These are phyloP conservation scores for Heterotis niloticus DNA, from an alignment of 2,113 vertebrate genomes.

Conservation along the genomic window DNA sequence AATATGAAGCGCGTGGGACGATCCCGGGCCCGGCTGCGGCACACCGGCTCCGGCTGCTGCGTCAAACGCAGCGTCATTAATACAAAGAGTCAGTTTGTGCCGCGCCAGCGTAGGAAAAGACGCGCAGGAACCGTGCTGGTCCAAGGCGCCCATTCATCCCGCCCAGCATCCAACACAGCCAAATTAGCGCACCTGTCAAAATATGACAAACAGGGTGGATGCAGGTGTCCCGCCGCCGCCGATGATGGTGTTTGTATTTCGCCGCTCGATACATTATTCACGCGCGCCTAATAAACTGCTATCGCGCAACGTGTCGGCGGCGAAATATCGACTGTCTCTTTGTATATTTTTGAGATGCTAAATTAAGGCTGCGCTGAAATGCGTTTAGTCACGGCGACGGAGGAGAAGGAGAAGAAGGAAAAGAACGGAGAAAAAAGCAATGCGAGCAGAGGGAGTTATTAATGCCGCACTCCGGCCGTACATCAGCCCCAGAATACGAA, in stretches of 20 bases:
- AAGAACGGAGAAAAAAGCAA: not conserved
- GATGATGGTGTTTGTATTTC: slow-evolving; percentile 47
- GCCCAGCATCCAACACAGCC: not conserved
- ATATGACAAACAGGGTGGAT: slow-evolving; percentile 51
- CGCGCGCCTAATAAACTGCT: slow-evolving; percentile 21
- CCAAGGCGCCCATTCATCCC: not conserved
- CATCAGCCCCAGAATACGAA: not conserved
- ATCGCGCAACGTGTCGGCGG: slow-evolving; percentile 1
- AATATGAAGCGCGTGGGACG: too few species aligned
- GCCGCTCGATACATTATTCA: slow-evolving; percentile 21
- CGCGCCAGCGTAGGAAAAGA: not conserved
- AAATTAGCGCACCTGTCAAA: slow-evolving; percentile 59
- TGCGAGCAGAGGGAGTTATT: not conserved
- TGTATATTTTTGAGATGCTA: slow-evolving; percentile 14
- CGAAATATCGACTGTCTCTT: slow-evolving; percentile 11
- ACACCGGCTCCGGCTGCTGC: too few species aligned
- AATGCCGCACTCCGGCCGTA: not conserved
- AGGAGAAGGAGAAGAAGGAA: not conserved
- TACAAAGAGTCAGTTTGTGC: not conserved
- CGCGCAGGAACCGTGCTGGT: not conserved
- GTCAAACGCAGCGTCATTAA: not conserved
- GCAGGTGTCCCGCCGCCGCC: slow-evolving; percentile 47
- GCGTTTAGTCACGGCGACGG: too few species aligned
- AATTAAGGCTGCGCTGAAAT: not conserved
- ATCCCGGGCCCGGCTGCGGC: too few species aligned